A percentile compares a stretch with the other conserved stretches of the same genome.
phyloP scores from a whole-genome alignment of 1,140 invertebrate genomes.

The Zaprionus africanus region DNA sequence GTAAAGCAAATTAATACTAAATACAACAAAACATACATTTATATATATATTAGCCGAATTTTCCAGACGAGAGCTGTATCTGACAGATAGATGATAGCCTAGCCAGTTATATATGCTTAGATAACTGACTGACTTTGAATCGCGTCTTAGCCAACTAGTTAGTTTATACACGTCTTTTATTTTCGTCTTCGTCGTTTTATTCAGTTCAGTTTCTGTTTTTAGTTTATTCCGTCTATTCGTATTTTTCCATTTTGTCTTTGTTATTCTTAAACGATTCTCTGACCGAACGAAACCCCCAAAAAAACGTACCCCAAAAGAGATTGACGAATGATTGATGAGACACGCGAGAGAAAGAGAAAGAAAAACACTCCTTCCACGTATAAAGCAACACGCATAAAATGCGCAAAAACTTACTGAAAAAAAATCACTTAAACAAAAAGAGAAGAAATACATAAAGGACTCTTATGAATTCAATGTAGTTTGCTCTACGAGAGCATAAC shows the following conservation, averaged over 20 bases:
- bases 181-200: constrained; percentile 34
- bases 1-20: constrained; percentile 31
- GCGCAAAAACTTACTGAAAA: constrained; percentile 68
- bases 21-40: constrained; percentile 28
- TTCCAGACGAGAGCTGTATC: constrained; percentile 26
- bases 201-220: constrained; percentile 17
- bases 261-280: constrained; percentile 7
- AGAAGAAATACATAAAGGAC: constrained; percentile 16
- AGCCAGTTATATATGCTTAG: constrained; percentile 12
- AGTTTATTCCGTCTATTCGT: neutral
- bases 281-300: constrained; percentile 15
- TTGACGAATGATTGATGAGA: constrained; percentile 3
- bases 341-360: constrained; percentile 2
- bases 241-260: neutral
- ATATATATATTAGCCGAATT: constrained; percentile 71
- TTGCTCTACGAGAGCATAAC: constrained; percentile 57
- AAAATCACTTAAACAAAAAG: constrained; percentile 14
- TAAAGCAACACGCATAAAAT: constrained; percentile 80
- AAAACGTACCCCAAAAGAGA: constrained; percentile 5
- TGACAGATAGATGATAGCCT: constrained; percentile 13
- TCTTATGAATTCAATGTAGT: constrained; percentile 31
- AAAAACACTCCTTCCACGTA: constrained; percentile 76
- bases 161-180: constrained; percentile 55
- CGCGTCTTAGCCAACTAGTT: constrained; percentile 59
- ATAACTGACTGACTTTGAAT: constrained; percentile 20